Base-by-base conservation (phyloP, 2,113 vertebrate genomes). In the Quiscalus mexicanus region DNA sequence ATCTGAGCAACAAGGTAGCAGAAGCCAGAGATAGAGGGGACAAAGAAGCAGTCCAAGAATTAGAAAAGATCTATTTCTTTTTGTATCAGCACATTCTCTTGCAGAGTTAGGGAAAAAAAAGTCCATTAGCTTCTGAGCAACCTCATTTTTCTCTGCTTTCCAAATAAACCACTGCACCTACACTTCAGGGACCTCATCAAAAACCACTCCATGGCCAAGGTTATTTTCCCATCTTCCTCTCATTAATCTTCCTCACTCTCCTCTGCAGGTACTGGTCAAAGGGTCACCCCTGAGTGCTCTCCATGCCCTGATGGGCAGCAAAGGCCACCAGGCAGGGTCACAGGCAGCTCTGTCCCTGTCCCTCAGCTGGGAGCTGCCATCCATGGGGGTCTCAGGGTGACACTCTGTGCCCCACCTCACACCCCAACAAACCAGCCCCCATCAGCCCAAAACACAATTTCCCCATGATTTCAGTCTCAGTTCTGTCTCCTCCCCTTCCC, bases 71-170 rank as follows among this genome's bases (percentile, higher is more conserved):
- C 97, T 97, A 95, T 97, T 97, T 94, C 95, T 64, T 53, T 81
- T 94, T 89, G 96, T 96, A 97, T 96, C 83, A 35, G 92, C 93
- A 92, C 93, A 96, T 97, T 97, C 96, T 97, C 93, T 96, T 89
- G 75, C 82, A 93, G 67, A 59, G 53, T 75, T 77, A 69, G 3
- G 15, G 11, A 0, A 8, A 22, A 55, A 87, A 92, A 84, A 93
- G n/a, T 71, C 91, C 96, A 95, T 96, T 97, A 90, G 84, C 93
- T 97, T 96, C 82, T 85, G 89, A 98, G 93, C 94, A 90, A 95
- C 89, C 96, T 97, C 93, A 94, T 97, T 97, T 97, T 97, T 97
- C 97, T 97, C 62, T 95, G 94, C 97, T 96, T 97, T 95, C 97
- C 95, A 96, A 97, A 96, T 65, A 88, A 96, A 94, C 91, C 96